Conservation (phyloP, 2,797 vertebrate genomes). For the Girardinus metallicus region DNA sequence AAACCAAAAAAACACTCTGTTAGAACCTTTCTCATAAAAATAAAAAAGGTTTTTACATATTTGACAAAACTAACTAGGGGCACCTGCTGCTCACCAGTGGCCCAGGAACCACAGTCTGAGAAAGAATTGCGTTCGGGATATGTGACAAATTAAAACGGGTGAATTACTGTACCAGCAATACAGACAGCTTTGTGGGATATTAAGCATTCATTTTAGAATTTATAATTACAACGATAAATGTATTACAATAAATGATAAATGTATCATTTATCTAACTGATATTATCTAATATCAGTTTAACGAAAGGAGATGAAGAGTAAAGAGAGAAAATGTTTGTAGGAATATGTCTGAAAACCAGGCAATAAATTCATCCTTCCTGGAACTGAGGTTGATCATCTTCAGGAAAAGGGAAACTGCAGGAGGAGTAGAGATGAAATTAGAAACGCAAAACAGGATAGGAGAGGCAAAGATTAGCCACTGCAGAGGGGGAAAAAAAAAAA, state of each 20-base stretch:
- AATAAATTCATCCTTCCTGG: constrained; percentile 26
- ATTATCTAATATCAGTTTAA: not conserved
- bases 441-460: constrained; percentile 54
- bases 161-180: no score
- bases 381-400: constrained; percentile 34
- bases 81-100: no score
- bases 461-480: constrained; percentile 66
- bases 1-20: constrained; percentile 49
- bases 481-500: constrained; percentile 33
- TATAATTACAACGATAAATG: no score
- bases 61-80: not conserved
- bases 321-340: constrained; percentile 4
- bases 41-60: not conserved
- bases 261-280: no score
- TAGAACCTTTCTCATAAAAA: constrained; percentile 26
- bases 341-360: constrained; percentile 11
- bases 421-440: constrained; percentile 44
- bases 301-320: not conserved
- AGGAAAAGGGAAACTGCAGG: constrained; percentile 28
- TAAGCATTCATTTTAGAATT: no score
- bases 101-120: no score
- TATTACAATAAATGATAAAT: no score
- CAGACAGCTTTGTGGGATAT: no score
- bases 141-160: no score
- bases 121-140: no score